These are phyloP conservation scores for Stratiomys singularior DNA, from an alignment of 2,888 invertebrate species.

Conservation along the genomic window DNA sequence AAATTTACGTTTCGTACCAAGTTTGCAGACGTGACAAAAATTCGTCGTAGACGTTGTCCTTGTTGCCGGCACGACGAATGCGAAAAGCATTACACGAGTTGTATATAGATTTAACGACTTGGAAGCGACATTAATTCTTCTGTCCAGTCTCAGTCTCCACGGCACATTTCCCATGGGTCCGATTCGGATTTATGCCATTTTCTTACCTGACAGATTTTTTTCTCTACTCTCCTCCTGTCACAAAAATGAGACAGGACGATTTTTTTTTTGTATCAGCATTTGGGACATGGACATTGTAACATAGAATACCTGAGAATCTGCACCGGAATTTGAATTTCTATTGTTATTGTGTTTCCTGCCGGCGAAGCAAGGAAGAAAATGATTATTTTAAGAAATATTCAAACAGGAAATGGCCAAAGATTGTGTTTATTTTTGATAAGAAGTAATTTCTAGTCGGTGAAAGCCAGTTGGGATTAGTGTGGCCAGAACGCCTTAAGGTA, in stretches of 20 bases:
- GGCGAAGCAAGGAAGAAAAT: too few relatives aligned
- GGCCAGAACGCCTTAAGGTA: too few relatives aligned
- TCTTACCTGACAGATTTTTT: background rate
- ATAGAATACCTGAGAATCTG: too few relatives aligned
- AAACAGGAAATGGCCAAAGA: too few relatives aligned
- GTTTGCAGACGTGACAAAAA: conserved; percentile 40
- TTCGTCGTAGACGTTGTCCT: background rate
- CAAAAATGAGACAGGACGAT: background rate
- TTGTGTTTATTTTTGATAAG: too few relatives aligned
- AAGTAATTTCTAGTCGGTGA: too few relatives aligned
- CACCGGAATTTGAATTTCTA: too few relatives aligned
- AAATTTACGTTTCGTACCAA: conserved; percentile 37
- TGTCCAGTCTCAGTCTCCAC: background rate
- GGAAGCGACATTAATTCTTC: background rate
- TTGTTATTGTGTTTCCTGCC: too few relatives aligned
- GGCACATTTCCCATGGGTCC: background rate
- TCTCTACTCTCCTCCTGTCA: background rate
- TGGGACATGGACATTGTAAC: too few relatives aligned
- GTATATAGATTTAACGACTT: background rate
- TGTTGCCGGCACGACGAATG: background rate
- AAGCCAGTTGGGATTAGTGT: too few relatives aligned
- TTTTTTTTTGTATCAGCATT: background rate
- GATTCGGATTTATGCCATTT: background rate
- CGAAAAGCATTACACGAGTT: background rate
- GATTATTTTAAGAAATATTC: too few relatives aligned